These are phyloP conservation scores for Dorcus parallelipipedus DNA, from an alignment of 2,888 invertebrate species.

Conservation along the genomic window DNA sequence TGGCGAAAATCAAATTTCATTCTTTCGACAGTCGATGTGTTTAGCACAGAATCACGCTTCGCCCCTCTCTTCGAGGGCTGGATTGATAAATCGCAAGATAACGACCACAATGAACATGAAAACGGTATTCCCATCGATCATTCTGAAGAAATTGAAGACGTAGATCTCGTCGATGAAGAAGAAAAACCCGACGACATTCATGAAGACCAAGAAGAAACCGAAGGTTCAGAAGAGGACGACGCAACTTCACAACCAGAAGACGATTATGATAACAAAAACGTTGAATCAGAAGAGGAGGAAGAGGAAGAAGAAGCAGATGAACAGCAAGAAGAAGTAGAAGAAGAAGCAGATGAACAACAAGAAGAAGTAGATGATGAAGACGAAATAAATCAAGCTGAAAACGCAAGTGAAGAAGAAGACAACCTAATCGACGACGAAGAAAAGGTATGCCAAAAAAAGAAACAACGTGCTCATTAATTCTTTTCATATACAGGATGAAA, in stretches of 20 bases:
- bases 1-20: not conserved
- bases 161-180: slow-evolving; percentile 34
- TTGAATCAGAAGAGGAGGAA: slow-evolving; percentile 31
- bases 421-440: slow-evolving; percentile 30
- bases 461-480: slow-evolving; percentile 27
- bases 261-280: slow-evolving; percentile 27
- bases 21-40: slow-evolving; percentile 47
- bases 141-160: slow-evolving; percentile 39
- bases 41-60: slow-evolving; percentile 64
- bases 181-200: slow-evolving; percentile 39
- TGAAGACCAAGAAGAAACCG: slow-evolving; percentile 23
- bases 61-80: slow-evolving; percentile 76
- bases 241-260: slow-evolving; percentile 31
- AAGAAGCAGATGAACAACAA: slow-evolving; percentile 25
- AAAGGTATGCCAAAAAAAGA: slow-evolving; percentile 33
- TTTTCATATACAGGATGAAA: slow-evolving; percentile 24
- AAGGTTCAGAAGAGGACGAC: slow-evolving; percentile 23
- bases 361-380: slow-evolving; percentile 15
- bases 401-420: slow-evolving; percentile 26
- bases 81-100: slow-evolving; percentile 60
- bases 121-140: slow-evolving; percentile 33
- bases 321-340: slow-evolving; percentile 39
- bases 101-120: slow-evolving; percentile 31
- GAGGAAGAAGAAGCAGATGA: slow-evolving; percentile 38
- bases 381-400: slow-evolving; percentile 20